These are phyloP conservation scores for Pelvicachromis taeniatus DNA, from an alignment of 2,113 vertebrate species.

Conservation along the genomic window DNA sequence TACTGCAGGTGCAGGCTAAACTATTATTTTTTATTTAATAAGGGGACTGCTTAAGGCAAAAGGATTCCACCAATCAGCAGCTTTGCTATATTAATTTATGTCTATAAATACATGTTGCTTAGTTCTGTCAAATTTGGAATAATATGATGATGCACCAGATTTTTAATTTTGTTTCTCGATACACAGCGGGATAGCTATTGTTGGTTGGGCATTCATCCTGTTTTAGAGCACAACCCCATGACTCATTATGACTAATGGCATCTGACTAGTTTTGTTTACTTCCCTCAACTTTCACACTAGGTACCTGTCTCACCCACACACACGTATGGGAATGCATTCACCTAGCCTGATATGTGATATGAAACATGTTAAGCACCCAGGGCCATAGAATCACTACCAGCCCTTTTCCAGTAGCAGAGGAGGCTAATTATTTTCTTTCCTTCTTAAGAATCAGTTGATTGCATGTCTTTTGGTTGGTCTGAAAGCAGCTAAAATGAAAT, in stretches of 20 bases:
- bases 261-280: neutral
- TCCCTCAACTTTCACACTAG: neutral
- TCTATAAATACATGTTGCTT: neutral
- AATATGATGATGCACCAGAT: neutral
- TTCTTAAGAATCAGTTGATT: slow-evolving; percentile 60
- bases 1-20: slow-evolving; percentile 18
- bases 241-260: slow-evolving; percentile 2
- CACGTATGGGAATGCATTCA: neutral
- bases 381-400: slow-evolving; percentile 10
- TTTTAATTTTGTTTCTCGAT: neutral
- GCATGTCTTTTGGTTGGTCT: slow-evolving; percentile 26
- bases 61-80: neutral
- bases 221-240: neutral
- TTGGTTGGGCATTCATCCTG: neutral
- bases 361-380: neutral
- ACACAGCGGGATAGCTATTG: neutral
- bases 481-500: slow-evolving; percentile 31
- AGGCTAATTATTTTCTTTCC: slow-evolving; percentile 56
- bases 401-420: slow-evolving; percentile 10
- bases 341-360: neutral
- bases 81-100: neutral
- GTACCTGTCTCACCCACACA: slow-evolving; percentile 5
- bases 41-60: neutral
- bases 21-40: slow-evolving; percentile 9
- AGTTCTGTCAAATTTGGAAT: neutral